Evolutionary conservation across 2,113 vertebrate genomes (phyloP).

Genomic region (Hemiprocne comata): DNA sequence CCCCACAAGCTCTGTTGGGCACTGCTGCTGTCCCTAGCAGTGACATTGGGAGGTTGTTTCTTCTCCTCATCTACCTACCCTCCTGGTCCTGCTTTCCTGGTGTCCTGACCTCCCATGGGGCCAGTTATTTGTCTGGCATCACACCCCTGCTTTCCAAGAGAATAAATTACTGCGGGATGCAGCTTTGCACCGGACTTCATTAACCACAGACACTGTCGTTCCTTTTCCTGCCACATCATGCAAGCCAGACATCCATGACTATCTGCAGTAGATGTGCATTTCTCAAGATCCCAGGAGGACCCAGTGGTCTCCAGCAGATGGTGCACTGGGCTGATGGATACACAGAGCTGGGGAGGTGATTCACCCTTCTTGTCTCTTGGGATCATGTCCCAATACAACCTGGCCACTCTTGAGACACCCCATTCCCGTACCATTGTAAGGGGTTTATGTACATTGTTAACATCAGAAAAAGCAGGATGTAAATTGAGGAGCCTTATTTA

Average conservation of each 20-base stretch:
- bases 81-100: neutral
- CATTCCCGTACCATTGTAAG: neutral
- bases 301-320: neutral
- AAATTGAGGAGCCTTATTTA: neutral
- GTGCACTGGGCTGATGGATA: neutral
- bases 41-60: neutral
- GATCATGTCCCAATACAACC: neutral
- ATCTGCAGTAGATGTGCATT: neutral
- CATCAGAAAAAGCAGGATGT: rapidly evolving
- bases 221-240: neutral
- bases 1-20: neutral
- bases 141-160: neutral
- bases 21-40: neutral
- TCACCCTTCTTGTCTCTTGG: neutral
- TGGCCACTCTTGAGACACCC: neutral
- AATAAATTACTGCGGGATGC: neutral
- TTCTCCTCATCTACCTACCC: neutral
- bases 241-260: neutral
- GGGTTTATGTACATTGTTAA: neutral
- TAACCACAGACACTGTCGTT: rapidly evolving
- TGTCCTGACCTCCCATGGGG: neutral
- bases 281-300: neutral
- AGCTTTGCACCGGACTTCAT: constrained; percentile 27
- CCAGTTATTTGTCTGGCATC: constrained; percentile 34
- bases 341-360: neutral